Percentiles rank a stretch among this genome's conserved stretches.
Evolutionary conservation across 2,888 invertebrate species (phyloP).

Genomic region (Stenotaenia linearis): DNA sequence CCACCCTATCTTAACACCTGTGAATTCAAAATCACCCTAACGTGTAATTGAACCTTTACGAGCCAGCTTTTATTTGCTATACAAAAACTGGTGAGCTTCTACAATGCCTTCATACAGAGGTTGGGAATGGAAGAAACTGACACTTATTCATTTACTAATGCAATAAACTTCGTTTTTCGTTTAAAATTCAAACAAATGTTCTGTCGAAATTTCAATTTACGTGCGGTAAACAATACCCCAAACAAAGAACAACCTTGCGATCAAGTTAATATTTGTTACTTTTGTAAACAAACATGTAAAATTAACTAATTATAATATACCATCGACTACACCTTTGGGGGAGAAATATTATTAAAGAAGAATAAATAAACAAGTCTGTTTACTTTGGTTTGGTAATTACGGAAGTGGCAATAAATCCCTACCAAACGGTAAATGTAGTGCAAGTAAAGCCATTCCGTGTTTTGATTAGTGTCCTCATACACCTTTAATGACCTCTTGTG

Average conservation of each 20-base stretch:
- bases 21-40: conserved; percentile 24
- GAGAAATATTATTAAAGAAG: too few relatives aligned
- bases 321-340: too few relatives aligned
- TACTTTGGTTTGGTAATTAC: conserved; percentile 5
- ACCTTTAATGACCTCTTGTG: conserved; percentile 21
- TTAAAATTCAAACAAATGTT: too few relatives aligned
- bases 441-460: neutral
- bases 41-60: conserved; percentile 19
- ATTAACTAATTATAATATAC: too few relatives aligned
- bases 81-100: neutral
- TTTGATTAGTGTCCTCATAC: conserved; percentile 20
- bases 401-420: neutral
- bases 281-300: too few relatives aligned
- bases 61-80: neutral
- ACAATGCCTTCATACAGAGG: neutral
- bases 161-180: too few relatives aligned
- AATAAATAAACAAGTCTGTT: neutral
- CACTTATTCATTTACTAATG: neutral
- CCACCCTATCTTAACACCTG: conserved; percentile 15
- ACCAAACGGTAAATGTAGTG: neutral
- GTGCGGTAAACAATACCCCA: too few relatives aligned
- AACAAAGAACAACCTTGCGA: too few relatives aligned
- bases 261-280: too few relatives aligned
- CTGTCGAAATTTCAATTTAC: too few relatives aligned
- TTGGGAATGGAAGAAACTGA: neutral